phyloP scores from a whole-genome alignment of 2,888 invertebrate genomes.

The Dasysyrphus albostriatus region DNA sequence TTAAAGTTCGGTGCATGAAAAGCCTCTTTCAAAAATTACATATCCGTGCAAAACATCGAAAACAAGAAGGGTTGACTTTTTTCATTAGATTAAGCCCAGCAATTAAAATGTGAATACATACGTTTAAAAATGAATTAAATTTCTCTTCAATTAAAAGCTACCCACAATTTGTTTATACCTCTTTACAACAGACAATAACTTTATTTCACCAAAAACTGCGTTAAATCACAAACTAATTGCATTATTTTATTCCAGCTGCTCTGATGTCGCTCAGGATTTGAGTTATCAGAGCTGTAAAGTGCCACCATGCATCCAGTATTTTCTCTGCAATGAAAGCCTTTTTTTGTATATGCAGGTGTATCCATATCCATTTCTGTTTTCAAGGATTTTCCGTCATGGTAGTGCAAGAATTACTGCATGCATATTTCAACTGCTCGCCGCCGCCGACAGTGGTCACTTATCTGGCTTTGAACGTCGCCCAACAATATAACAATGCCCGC shows the following conservation, averaged over 20 bases:
- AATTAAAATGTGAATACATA: conserved; percentile 47
- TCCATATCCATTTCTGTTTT: conserved; percentile 27
- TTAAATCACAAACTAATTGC: conserved; percentile 71
- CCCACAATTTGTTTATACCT: conserved; percentile 59
- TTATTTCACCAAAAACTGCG: conserved; percentile 45
- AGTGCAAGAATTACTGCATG: neutral
- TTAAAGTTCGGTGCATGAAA: too few species aligned
- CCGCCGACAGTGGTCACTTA: conserved; percentile 51
- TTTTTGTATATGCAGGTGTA: conserved; percentile 42
- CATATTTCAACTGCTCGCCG: neutral
- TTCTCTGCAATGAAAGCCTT: conserved; percentile 36
- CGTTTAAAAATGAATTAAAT: conserved; percentile 35
- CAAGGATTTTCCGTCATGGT: conserved; percentile 1
- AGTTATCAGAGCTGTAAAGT: conserved; percentile 40
- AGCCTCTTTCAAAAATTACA: too few species aligned
- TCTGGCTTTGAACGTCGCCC: conserved; percentile 54
- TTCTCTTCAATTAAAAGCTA: conserved; percentile 56
- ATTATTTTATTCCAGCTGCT: conserved; percentile 60
- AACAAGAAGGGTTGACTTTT: neutral
- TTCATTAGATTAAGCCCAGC: conserved; percentile 51
- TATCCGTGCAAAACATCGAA: neutral
- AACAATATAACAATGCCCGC: conserved; percentile 50
- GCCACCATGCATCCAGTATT: conserved; percentile 17
- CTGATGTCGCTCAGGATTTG: conserved; percentile 38
- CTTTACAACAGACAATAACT: conserved; percentile 13